Evolutionary conservation across 2,113 vertebrate species (phyloP).

Genomic region (Paracanthobrama guichenoti): DNA sequence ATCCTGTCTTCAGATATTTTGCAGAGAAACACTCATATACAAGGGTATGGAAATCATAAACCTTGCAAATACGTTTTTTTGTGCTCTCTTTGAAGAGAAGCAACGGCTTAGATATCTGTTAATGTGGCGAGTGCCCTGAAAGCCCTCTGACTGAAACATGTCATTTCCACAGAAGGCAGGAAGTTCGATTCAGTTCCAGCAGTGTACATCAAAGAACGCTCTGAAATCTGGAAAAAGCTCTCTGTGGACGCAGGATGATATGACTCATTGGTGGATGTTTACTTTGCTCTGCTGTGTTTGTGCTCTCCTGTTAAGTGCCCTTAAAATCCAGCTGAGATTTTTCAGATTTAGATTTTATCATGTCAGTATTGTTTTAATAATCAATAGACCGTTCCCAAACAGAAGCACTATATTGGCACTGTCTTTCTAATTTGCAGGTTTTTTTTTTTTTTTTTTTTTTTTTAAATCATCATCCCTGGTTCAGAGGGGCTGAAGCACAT

Average conservation of each 20-base stretch:
- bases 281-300: conserved; percentile 7
- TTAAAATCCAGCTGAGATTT: conserved; percentile 16
- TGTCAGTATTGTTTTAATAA: neutral
- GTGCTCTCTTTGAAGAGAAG: conserved; percentile 41
- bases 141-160: conserved; percentile 27
- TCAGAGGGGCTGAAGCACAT: neutral
- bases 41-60: conserved; percentile 11
- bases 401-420: neutral
- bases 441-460: too few species aligned
- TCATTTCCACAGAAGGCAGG: conserved; percentile 14
- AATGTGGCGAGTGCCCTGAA: conserved; percentile 42
- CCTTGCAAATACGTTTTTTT: conserved; percentile 36
- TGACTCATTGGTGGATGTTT: conserved; percentile 49
- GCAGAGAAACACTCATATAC: conserved; percentile 30
- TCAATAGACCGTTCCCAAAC: neutral
- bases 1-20: conserved; percentile 25
- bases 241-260: conserved; percentile 39
- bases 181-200: conserved; percentile 47
- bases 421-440: neutral
- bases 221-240: conserved; percentile 41
- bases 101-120: conserved; percentile 48
- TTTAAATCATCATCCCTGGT: neutral
- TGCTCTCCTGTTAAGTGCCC: neutral
- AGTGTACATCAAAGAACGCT: conserved; percentile 48
- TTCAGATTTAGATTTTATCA: neutral